These are phyloP conservation scores for Empidonax traillii DNA, from an alignment of 2,113 vertebrate species.

Conservation along the genomic window DNA sequence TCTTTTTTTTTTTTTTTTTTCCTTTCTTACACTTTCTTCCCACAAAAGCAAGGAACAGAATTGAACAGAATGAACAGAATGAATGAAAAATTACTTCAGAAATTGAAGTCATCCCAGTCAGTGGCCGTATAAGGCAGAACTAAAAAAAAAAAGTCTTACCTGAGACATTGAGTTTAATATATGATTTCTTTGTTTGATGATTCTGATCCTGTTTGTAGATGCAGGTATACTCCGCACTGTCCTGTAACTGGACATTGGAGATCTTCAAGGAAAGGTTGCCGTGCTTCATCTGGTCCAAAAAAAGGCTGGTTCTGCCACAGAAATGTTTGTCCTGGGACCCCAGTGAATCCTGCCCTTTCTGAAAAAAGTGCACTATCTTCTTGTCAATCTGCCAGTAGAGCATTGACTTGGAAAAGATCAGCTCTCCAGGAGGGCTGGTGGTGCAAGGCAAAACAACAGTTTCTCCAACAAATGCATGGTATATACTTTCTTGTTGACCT, in stretches of 20 bases:
- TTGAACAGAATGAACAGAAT: background rate
- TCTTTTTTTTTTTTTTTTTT: background rate
- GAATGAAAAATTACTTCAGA: background rate
- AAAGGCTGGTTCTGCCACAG: background rate
- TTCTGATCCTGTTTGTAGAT: background rate
- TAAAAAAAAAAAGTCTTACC: background rate
- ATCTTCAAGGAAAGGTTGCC: conserved; percentile 59
- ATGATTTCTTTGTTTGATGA: background rate
- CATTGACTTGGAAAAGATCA: background rate
- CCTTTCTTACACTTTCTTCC: background rate
- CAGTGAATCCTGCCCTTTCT: background rate
- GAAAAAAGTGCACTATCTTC: background rate
- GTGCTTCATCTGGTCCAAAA: conserved; percentile 1
- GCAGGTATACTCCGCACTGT: background rate
- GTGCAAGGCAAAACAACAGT: conserved; percentile 40
- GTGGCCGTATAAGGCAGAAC: background rate
- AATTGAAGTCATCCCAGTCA: background rate
- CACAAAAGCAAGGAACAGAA: background rate
- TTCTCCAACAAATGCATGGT: background rate
- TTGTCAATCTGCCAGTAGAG: conserved; percentile 48
- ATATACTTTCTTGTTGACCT: background rate
- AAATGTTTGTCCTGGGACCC: accelerated
- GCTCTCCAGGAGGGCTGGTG: background rate
- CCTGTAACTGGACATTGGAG: background rate
- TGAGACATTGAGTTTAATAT: conserved; percentile 25